Evolutionary conservation across 2,797 vertebrate species (phyloP).

Genomic region (Megaceryle alcyon): DNA sequence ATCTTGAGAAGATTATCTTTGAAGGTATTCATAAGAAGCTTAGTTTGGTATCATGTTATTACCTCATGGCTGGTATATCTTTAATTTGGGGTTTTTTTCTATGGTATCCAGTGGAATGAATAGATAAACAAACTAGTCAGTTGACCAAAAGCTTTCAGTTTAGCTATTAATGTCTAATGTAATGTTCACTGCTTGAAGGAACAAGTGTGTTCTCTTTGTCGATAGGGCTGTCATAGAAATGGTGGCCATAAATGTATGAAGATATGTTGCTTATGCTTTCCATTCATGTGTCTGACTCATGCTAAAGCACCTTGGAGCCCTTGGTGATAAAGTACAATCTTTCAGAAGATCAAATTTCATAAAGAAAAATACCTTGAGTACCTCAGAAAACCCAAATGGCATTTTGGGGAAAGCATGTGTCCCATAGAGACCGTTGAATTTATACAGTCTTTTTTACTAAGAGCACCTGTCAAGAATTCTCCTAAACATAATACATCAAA

Average conservation of each 20-base stretch:
- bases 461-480: not conserved
- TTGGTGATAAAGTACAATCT: not conserved
- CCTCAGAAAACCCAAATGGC: not conserved
- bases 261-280: not conserved
- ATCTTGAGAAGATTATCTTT: not conserved
- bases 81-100: not conserved
- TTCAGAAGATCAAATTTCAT: not conserved
- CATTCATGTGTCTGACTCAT: not conserved
- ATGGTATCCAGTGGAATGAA: not conserved
- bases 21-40: not conserved
- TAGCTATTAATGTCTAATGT: not conserved
- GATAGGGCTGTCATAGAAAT: rapidly evolving
- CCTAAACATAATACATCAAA: not conserved
- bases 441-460: not conserved
- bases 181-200: not conserved
- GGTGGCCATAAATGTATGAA: not conserved
- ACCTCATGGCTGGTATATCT: not conserved
- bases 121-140: not conserved
- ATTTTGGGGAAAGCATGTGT: not conserved
- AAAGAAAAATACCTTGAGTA: not conserved
- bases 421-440: not conserved
- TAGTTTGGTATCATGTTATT: not conserved
- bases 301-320: not conserved
- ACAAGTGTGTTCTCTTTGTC: not conserved
- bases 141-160: not conserved